Conservation (phyloP, 1,140 invertebrate species). For the Drosophila orena region DNA sequence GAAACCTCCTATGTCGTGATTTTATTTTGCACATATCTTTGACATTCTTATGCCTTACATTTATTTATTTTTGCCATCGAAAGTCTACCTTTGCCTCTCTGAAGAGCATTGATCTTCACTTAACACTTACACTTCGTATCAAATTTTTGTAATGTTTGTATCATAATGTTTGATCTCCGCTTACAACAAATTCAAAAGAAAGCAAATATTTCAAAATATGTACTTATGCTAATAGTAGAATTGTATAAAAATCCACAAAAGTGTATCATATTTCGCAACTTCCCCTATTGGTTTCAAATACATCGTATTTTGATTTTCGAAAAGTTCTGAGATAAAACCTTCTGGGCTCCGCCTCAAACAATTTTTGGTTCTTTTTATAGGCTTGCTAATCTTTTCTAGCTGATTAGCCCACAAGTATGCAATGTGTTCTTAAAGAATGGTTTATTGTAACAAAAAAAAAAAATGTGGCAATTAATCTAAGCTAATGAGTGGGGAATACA, state of each 20-base stretch:
- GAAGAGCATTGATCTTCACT: background rate
- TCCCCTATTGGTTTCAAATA: background rate
- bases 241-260: too few relatives aligned
- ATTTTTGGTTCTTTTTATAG: background rate
- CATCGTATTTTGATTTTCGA: background rate
- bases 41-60: background rate
- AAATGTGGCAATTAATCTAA: conserved; percentile 6
- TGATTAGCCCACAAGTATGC: conserved; percentile 10
- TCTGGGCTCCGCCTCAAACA: background rate
- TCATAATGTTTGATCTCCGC: too few relatives aligned
- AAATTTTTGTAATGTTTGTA: background rate
- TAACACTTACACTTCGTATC: background rate
- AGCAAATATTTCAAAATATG: background rate
- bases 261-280: background rate
- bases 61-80: background rate
- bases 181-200: too few relatives aligned
- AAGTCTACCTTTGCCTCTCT: background rate
- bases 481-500: conserved; percentile 8
- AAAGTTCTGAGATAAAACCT: background rate
- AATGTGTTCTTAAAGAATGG: background rate
- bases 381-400: background rate
- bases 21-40: background rate
- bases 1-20: background rate
- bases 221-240: too few relatives aligned
- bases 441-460: conserved; percentile 13